Conservation (phyloP, 1,140 invertebrate genomes). For the Maniola jurtina region DNA sequence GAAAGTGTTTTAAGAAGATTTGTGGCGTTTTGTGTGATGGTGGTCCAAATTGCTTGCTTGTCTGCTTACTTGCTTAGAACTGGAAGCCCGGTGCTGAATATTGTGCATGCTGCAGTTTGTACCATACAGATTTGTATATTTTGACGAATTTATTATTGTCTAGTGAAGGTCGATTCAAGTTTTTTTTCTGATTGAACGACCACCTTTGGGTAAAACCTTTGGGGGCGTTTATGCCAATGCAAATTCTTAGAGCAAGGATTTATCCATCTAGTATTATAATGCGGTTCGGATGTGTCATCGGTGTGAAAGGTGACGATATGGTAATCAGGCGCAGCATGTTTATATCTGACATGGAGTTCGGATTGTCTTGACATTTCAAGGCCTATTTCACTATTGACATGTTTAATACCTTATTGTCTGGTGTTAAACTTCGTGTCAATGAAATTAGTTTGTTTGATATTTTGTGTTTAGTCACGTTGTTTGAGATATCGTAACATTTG, state of each 20-base stretch:
- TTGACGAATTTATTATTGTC: too few species aligned
- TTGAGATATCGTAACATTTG: slow-evolving; percentile 10
- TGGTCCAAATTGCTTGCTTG: too few species aligned
- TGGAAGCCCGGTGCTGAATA: too few species aligned
- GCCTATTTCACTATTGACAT: slow-evolving; percentile 58
- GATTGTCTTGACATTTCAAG: slow-evolving; percentile 63
- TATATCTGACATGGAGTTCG: slow-evolving; percentile 53
- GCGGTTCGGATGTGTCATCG: slow-evolving; percentile 27
- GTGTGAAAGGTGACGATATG: slow-evolving; percentile 69
- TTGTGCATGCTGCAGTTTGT: too few species aligned
- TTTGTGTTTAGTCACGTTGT: slow-evolving; percentile 47
- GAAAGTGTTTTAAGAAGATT: too few species aligned
- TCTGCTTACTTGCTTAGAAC: too few species aligned
- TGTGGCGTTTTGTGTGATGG: too few species aligned
- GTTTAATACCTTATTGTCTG: slow-evolving; percentile 55
- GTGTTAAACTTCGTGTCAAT: slow-evolving; percentile 43
- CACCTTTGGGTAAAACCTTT: neutral
- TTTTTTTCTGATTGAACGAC: neutral
- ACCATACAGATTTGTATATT: too few species aligned
- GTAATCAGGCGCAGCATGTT: slow-evolving; percentile 60
- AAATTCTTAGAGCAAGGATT: slow-evolving; percentile 23
- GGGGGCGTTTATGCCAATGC: neutral
- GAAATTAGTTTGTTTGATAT: slow-evolving; percentile 56
- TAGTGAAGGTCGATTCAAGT: neutral
- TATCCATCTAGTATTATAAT: slow-evolving; percentile 20